These are phyloP conservation scores for Empidonax traillii DNA, from an alignment of 2,113 vertebrate species.

Conservation along the genomic window DNA sequence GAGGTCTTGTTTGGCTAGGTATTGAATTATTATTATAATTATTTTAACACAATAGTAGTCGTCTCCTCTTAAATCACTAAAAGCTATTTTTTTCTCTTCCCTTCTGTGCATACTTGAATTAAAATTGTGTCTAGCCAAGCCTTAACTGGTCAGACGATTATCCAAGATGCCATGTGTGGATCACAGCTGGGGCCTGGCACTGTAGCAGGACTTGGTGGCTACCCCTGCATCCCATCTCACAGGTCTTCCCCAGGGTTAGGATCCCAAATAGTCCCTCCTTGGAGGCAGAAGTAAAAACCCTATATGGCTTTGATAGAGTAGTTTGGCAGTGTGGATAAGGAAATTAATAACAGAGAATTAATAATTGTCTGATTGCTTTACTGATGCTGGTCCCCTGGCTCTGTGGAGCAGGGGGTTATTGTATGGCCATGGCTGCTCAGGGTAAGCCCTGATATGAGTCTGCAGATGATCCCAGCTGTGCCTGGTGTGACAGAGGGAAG, in stretches of 20 bases:
- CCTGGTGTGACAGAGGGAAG: not conserved
- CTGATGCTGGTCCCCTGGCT: not conserved
- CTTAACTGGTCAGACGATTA: not conserved
- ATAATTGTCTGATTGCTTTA: not conserved
- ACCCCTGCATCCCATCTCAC: not conserved
- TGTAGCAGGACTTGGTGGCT: not conserved
- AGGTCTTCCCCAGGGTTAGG: not conserved
- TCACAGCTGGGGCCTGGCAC: not conserved
- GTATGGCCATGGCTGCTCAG: fast-evolving
- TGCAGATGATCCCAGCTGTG: not conserved
- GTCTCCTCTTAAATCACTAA: not conserved
- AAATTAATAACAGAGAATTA: not conserved
- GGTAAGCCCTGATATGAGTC: not conserved
- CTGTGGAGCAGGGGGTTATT: not conserved
- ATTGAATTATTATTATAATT: not conserved
- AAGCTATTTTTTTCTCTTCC: not conserved
- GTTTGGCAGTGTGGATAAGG: not conserved
- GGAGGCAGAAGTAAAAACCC: not conserved
- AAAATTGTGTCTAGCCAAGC: conserved; percentile 10
- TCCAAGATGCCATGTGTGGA: not conserved
- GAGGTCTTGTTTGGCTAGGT: not conserved
- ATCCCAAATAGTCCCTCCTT: not conserved
- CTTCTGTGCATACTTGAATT: conserved; percentile 3
- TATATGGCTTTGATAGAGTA: not conserved
- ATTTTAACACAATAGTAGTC: not conserved